Percentiles rank a stretch among this genome's conserved stretches.
Conservation (phyloP, 2,797 vertebrate species). For the Xerus rutilus region DNA sequence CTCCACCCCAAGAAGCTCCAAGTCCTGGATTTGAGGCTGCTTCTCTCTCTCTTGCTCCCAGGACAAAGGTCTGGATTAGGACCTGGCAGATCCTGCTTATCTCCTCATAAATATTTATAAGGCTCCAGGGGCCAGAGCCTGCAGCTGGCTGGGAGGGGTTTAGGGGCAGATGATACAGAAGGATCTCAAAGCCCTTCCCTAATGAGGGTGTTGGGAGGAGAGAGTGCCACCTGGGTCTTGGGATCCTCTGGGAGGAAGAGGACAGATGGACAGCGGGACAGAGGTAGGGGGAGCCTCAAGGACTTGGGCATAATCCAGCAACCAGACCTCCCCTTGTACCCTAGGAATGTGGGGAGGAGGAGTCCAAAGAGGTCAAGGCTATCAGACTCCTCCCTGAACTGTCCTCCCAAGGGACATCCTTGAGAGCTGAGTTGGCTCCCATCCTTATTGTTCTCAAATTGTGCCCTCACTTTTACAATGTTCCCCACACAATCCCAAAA, state of each 20-base stretch:
- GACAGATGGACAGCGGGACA: conserved; percentile 79
- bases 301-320: conserved; percentile 39
- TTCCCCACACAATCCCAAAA: not conserved
- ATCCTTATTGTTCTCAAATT: not conserved
- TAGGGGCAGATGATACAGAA: conserved; percentile 52
- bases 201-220: conserved; percentile 74
- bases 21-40: not conserved
- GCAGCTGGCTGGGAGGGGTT: conserved; percentile 67
- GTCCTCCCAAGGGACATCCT: not conserved
- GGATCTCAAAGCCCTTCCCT: conserved; percentile 67
- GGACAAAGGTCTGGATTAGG: conserved; percentile 70
- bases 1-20: not conserved
- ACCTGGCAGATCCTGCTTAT: conserved; percentile 71
- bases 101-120: conserved; percentile 84
- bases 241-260: conserved; percentile 18
- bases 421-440: not conserved
- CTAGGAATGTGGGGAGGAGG: conserved; percentile 62
- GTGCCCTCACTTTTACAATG: not conserved
- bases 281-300: not conserved
- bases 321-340: not conserved
- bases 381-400: not conserved
- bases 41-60: not conserved
- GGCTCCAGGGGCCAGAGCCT: conserved; percentile 69
- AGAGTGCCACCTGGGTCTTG: conserved; percentile 66
- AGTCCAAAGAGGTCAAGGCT: not conserved